These are phyloP conservation scores for Sparus aurata DNA, from an alignment of 2,797 vertebrate genomes.

Conservation along the genomic window DNA sequence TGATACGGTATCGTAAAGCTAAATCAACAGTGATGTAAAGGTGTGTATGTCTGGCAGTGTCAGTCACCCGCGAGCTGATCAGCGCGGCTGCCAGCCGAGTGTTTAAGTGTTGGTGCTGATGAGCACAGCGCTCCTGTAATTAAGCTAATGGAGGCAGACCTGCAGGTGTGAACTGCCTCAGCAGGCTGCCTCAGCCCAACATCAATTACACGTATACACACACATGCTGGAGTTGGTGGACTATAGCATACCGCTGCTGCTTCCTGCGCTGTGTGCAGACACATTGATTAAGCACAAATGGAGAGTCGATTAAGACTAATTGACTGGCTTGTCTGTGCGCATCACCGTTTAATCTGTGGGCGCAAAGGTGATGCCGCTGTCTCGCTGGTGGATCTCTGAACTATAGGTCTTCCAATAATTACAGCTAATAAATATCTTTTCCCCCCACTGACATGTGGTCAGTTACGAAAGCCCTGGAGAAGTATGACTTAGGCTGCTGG, in stretches of 20 bases:
- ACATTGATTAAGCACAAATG: conserved; percentile 61
- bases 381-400: conserved; percentile 23
- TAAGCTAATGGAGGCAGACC: conserved; percentile 75
- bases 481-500: conserved; percentile 12
- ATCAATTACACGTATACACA: conserved; percentile 51
- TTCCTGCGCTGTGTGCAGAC: conserved; percentile 43
- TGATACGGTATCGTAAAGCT: conserved; percentile 26
- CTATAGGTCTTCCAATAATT: conserved; percentile 32
- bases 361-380: conserved; percentile 21
- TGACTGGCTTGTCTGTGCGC: conserved; percentile 42
- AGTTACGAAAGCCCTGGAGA: not conserved
- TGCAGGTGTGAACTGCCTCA: conserved; percentile 74
- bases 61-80: conserved; percentile 50
- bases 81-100: conserved; percentile 47
- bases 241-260: conserved; percentile 19
- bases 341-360: conserved; percentile 46
- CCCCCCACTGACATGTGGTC: conserved; percentile 8
- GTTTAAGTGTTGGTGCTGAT: conserved; percentile 66
- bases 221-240: not conserved
- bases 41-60: conserved; percentile 4
- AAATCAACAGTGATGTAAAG: conserved; percentile 11
- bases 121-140: conserved; percentile 72
- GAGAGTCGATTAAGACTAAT: conserved; percentile 57
- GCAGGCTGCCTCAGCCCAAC: conserved; percentile 54
- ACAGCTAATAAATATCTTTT: conserved; percentile 18